Evolutionary conservation across 1,140 invertebrate species (phyloP), one percentile per base, ranked within the genome.

Genomic region (Acromyrmex heyeri): DNA sequence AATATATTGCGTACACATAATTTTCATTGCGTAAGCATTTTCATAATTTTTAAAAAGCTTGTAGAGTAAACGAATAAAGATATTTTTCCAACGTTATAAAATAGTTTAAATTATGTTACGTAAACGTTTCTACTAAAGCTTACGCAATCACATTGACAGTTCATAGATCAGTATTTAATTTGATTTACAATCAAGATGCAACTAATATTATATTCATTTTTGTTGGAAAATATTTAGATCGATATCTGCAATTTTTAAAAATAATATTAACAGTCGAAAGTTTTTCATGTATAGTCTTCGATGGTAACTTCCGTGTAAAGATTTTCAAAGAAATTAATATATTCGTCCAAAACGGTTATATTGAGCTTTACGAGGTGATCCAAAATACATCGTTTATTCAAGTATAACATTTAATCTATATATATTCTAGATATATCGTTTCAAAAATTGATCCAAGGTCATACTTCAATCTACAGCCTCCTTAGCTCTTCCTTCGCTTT

Each of bases 381-480:
- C 3, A 3, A 34, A 30, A 64, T 30, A 18, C 30, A 64, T 34
- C 12, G 5, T 57, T 59, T 12, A 27, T 7, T 4, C 8, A 59
- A 53, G 57, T 70, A 38, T 38, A 70, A 30, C 3, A 8, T 59
- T 48, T 53, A 55, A 48, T 72, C 38, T 59, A 72, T 38, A 82
- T 72, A 24, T 27, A 34, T 14, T 72, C 53, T 59, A 72, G 53
- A 82, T 72, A 24, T 27, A 34, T 14, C 0, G 12, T 48, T 72
- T 72, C 53, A 53, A 48, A 81, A 77, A 82, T 18, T 61, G 1
- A 69, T 21, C 8, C 55, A 83, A 61, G 79, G 79, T 34, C 24
- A 16, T 18, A 14, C 55, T 61, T 81, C 30, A 70, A 34, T 50
- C 67, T 44, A 72, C 24, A 38, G 53, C 30, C 10, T 57, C 4